Percentiles rank a stretch among this genome's conserved stretches.
These are phyloP conservation scores for Laspeyria flexula DNA, from an alignment of 2,888 invertebrate genomes.

Conservation along the genomic window DNA sequence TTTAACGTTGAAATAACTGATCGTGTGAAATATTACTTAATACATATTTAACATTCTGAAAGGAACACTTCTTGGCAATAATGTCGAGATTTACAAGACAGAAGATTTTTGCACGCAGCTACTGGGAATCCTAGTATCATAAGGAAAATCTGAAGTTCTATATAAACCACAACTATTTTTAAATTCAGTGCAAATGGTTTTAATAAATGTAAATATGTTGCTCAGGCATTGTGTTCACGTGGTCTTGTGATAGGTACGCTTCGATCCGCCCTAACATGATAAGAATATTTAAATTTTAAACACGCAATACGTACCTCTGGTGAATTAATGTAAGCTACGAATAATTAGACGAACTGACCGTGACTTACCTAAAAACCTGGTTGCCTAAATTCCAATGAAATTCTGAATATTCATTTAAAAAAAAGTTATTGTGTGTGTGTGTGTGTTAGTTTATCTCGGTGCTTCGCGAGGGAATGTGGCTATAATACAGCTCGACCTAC, in stretches of 20 bases:
- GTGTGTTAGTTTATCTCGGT: too few relatives aligned
- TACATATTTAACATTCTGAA: background rate
- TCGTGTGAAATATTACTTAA: background rate
- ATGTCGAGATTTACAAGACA: background rate
- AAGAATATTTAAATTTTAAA: constrained; percentile 60
- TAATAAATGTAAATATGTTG: constrained; percentile 59
- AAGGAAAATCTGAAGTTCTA: constrained; percentile 40
- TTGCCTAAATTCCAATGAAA: background rate
- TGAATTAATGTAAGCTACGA: constrained; percentile 16
- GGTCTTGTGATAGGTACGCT: constrained; percentile 51
- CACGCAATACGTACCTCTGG: constrained; percentile 22
- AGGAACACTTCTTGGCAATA: background rate
- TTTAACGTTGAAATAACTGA: background rate
- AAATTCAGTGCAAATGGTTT: constrained; percentile 48
- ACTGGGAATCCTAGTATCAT: constrained; percentile 20
- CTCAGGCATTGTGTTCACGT: constrained; percentile 63
- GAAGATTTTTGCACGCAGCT: background rate
- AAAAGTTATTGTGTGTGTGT: too few relatives aligned
- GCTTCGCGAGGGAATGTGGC: too few relatives aligned
- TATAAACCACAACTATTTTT: constrained; percentile 26
- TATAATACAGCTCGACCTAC: too few relatives aligned
- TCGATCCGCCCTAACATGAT: constrained; percentile 58
- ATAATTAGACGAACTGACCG: constrained; percentile 21
- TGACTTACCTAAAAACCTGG: constrained; percentile 22
- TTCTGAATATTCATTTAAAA: background rate